Evolutionary conservation across 2,113 vertebrate genomes (phyloP), one percentile per base, ranked within the genome.

Genomic region (Centropus unirufus): DNA sequence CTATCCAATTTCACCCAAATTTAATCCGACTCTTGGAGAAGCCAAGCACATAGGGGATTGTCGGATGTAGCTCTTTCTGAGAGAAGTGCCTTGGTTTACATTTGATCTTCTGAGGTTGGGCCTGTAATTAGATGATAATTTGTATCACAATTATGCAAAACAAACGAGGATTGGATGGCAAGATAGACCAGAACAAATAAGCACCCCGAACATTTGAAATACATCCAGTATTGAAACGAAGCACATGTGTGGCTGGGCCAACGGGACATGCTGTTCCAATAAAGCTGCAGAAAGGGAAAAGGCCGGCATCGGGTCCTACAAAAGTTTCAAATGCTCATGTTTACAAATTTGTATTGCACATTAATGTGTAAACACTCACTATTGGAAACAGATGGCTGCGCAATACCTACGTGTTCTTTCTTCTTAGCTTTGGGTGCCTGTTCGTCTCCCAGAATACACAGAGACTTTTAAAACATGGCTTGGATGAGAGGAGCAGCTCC

Each of bases 291-390:
- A 84, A 93, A 84, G 83, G 94, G 96, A 96, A 90, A 96, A 91
- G 77, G 93, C 82, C 9, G 26, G 46, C 85, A 91, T 97, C 79
- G 23, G 96, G 92, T 97, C 97, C 95, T 97, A 76, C 92, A 78
- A 92, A 80, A 82, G 95, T 92, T 97, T 98, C 97, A 94, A 96
- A 97, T 90, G 91, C 92, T 96, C 93, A 34, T 98, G 97, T 98
- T 98, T 98, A 98, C 97, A 98, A 98, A 98, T 98, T 98, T 98
- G 96, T 97, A 95, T 97, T 93, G 96, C 95, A 97, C 96, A 96
- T 97, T 98, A 97, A 97, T 98, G 96, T 89, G 94, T 97, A 98
- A 98, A 96, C 93, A 97, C 61, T 36, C 46, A 3, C 94, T 70
- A 98, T 97, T 96, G 96, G 96, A 91, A 98, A 49, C 97, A 98